These are phyloP conservation scores for Zaprionus lachaisei DNA, from an alignment of 1,140 invertebrate genomes.

Conservation along the genomic window DNA sequence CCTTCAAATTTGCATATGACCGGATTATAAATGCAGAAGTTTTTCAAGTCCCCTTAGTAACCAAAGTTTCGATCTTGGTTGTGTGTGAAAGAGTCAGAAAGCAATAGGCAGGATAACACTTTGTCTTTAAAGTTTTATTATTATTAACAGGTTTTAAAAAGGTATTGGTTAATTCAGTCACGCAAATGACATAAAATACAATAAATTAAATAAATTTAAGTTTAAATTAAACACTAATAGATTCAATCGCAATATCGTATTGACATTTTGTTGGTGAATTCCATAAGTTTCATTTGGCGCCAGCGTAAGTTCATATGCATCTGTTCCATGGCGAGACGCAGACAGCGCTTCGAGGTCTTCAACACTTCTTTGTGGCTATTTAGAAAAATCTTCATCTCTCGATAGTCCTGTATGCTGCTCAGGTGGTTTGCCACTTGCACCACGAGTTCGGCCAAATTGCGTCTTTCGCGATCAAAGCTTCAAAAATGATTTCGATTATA, in stretches of 20 bases:
- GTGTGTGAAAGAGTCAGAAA: no score
- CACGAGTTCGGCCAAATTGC: conserved; percentile 79
- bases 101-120: no score
- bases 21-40: no score
- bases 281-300: conserved; percentile 46
- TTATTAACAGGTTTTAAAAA: no score
- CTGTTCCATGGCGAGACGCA: conserved; percentile 83
- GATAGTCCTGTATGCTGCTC: conserved; percentile 72
- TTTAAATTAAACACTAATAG: conserved; percentile 7
- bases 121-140: no score
- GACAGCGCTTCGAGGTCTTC: conserved; percentile 64
- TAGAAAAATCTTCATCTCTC: conserved; percentile 81
- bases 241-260: conserved; percentile 20
- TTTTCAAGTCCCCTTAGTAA: no score
- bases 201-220: not conserved
- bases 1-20: no score
- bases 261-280: conserved; percentile 15
- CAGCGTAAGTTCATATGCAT: conserved; percentile 83
- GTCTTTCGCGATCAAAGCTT: conserved; percentile 79
- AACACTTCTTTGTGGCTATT: conserved; percentile 70
- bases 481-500: conserved; percentile 4
- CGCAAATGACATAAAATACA: no score
- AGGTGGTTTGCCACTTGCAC: conserved; percentile 81
- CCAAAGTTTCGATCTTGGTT: no score
- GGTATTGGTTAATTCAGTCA: no score